A percentile compares a stretch with the other conserved stretches of the same genome.
phyloP scores from a whole-genome alignment of 2,888 invertebrate species.

The Trichogramma evanescens region DNA sequence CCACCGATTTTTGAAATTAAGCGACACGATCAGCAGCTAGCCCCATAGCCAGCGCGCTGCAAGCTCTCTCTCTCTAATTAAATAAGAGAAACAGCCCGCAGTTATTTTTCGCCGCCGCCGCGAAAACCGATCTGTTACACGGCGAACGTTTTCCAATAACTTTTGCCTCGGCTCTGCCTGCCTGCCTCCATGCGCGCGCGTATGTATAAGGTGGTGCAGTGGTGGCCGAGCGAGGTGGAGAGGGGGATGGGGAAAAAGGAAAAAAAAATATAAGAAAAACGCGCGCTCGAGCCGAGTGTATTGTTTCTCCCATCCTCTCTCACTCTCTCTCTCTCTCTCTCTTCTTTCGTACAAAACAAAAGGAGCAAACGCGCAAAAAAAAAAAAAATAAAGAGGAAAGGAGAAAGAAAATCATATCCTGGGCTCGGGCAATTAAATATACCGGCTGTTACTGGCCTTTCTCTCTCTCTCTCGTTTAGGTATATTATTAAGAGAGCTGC shows the following conservation, averaged over 20 bases:
- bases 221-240: not conserved
- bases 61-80: not conserved
- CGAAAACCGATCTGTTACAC: not conserved
- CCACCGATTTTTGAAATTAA: no score
- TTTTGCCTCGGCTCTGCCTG: not conserved
- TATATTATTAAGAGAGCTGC: not conserved
- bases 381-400: not conserved
- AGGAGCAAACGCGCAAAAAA: no score
- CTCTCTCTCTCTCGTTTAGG: not conserved
- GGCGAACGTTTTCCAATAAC: slow-evolving; percentile 9
- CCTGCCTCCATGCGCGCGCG: not conserved
- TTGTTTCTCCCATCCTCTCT: no score
- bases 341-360: no score
- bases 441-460: not conserved
- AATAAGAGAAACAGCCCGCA: not conserved
- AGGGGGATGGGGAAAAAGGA: not conserved
- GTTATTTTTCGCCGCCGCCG: not conserved
- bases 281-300: no score
- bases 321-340: no score
- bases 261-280: no score
- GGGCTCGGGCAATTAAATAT: not conserved
- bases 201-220: not conserved
- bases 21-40: no score
- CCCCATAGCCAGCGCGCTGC: no score
- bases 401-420: slow-evolving; percentile 9